A percentile compares a stretch with the other conserved stretches of the same genome.
Conservation (phyloP, 2,113 vertebrate genomes). For the Meriones unguiculatus region DNA sequence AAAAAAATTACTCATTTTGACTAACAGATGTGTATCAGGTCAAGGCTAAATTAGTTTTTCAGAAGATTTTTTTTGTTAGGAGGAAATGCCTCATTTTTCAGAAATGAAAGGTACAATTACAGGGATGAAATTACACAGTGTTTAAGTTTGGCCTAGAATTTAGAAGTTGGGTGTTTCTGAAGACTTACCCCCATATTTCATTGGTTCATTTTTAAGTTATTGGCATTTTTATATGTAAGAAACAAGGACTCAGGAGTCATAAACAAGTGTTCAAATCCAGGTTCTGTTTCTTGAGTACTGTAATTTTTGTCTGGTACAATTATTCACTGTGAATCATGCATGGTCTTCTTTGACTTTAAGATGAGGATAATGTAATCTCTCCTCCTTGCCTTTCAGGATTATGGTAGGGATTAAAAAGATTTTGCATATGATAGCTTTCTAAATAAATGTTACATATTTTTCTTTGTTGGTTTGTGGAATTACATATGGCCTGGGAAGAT, state of each 20-base stretch:
- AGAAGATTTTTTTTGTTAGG: slow-evolving; percentile 32
- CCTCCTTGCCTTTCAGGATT: slow-evolving; percentile 11
- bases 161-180: not conserved
- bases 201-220: slow-evolving; percentile 32
- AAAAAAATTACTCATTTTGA: slow-evolving; percentile 39
- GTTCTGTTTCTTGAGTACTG: not conserved
- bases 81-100: slow-evolving; percentile 25
- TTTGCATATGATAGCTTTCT: slow-evolving; percentile 12
- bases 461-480: not conserved
- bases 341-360: slow-evolving; percentile 16
- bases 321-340: not conserved
- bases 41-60: slow-evolving; percentile 44
- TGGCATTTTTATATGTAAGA: not conserved
- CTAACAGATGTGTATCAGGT: not conserved
- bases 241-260: not conserved
- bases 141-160: slow-evolving; percentile 2
- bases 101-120: not conserved
- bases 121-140: slow-evolving; percentile 1
- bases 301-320: not conserved
- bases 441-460: slow-evolving; percentile 11
- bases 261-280: not conserved
- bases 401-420: not conserved
- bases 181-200: not conserved
- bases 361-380: slow-evolving; percentile 12
- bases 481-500: not conserved